Base-by-base conservation (phyloP, 2,113 vertebrate genomes). In the Phrynosoma platyrhinos region DNA sequence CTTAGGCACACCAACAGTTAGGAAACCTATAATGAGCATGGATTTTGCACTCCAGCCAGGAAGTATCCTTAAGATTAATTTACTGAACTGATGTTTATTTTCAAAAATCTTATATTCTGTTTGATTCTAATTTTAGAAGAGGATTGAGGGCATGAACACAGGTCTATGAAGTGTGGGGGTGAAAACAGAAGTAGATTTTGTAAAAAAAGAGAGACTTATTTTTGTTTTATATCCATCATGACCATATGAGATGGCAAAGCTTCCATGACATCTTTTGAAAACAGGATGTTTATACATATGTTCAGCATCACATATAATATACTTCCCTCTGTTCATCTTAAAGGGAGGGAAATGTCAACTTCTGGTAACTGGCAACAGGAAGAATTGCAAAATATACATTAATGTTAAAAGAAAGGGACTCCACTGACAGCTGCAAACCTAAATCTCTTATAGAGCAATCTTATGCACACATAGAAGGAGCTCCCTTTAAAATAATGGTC, bases 21-120 rank as follows among this genome's bases (percentile, higher is more conserved):
- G 86, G 92, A 94, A 94, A 94, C 74, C 89, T 88, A 92, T 94
- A 94, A 93, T 91, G 94, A 94, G 88, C 90, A 89, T 3, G 83
- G 71, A 92, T 90, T 94, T 93, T 92, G 90, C 94, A 64, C 82
- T 52, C 55, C 58, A 62, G 58, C 58, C 18, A 62, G 18, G 18
- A 62, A 90, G 80, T 88, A 91, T 95, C 90, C 91, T 94, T 93
- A 95, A 93, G 86, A 85, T 85, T 92, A 93, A 93, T 94, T 95
- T 92, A 90, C 78, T 91, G 21, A 84, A 77, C 91, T 62, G 93
- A 88, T 58, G 21, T 92, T 77, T 91, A 85, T 58, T 62, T 62
- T 62, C 18, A 62, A 62, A 62, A 58, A 58, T 58, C 14, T 62
- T 18, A 62, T 1, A 62, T 62, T 62, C 13, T 62, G 13, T 18